Percentiles rank a stretch among this genome's conserved stretches.
These are phyloP conservation scores for Eptesicus fuscus DNA, from an alignment of 2,113 vertebrate species.

Conservation along the genomic window DNA sequence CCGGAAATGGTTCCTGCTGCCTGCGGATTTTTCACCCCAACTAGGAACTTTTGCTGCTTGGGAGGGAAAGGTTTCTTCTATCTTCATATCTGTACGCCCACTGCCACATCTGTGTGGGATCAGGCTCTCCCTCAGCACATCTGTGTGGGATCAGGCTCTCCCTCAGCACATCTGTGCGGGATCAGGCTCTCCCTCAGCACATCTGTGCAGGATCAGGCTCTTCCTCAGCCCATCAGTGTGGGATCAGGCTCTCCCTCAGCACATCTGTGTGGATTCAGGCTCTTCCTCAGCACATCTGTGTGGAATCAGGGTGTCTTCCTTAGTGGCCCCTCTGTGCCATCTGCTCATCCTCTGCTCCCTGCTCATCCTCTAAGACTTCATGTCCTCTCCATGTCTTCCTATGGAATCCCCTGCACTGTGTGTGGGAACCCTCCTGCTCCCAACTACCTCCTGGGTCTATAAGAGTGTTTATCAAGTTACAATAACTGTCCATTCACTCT, in stretches of 20 bases:
- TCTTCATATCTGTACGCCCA: not conserved
- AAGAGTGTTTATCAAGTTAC: not conserved
- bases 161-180: too few species aligned
- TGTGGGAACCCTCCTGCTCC: not conserved
- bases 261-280: too few species aligned
- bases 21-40: not conserved
- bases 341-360: too few species aligned
- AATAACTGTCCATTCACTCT: not conserved
- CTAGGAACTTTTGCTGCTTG: not conserved
- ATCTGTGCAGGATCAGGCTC: too few species aligned
- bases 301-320: not conserved
- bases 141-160: too few species aligned
- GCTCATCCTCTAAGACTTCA: not conserved
- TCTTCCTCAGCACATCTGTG: not conserved
- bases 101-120: not conserved
- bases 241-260: too few species aligned
- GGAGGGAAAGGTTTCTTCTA: not conserved
- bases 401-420: too few species aligned
- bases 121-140: too few species aligned
- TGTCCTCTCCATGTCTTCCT: not conserved
- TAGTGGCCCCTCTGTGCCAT: fast-evolving
- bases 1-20: not conserved
- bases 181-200: too few species aligned
- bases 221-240: too few species aligned
- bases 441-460: not conserved